These are phyloP conservation scores for Halyomorpha halys DNA, from an alignment of 1,140 invertebrate genomes.

Conservation along the genomic window DNA sequence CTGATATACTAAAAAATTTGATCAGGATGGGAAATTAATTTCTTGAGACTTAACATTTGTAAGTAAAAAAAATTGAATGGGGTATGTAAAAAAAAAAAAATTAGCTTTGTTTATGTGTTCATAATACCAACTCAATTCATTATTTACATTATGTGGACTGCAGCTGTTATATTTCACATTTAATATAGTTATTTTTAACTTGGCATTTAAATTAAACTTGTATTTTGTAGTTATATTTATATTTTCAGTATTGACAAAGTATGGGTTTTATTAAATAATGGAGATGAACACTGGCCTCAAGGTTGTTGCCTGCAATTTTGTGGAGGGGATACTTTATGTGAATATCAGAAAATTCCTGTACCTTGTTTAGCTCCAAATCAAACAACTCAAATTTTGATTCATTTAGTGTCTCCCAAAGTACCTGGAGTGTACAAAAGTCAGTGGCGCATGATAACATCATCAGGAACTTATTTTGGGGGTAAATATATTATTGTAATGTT, in stretches of 20 bases:
- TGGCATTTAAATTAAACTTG: no score
- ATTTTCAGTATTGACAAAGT: constrained; percentile 56
- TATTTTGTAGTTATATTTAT: no score
- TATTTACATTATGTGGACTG: no score
- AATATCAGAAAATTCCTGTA: constrained; percentile 42
- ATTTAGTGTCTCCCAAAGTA: constrained; percentile 54
- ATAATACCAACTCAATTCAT: no score
- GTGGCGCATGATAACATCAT: constrained; percentile 70
- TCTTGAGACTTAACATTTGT: no score
- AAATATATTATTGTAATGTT: constrained; percentile 28
- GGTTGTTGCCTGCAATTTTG: constrained; percentile 61
- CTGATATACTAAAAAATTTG: no score
- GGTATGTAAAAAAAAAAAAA: no score
- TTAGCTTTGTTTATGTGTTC: no score
- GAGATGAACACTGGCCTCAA: constrained; percentile 63
- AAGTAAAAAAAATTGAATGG: no score
- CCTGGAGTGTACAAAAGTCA: constrained; percentile 67
- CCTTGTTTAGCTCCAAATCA: constrained; percentile 54
- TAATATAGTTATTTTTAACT: no score
- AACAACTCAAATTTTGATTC: constrained; percentile 51
- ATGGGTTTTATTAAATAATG: constrained; percentile 71
- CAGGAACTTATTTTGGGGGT: constrained; percentile 77
- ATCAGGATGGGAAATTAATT: no score
- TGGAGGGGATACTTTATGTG: constrained; percentile 48
- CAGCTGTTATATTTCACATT: no score